Conservation (phyloP, 2,888 invertebrate species). For the Drosophila planitibia region DNA sequence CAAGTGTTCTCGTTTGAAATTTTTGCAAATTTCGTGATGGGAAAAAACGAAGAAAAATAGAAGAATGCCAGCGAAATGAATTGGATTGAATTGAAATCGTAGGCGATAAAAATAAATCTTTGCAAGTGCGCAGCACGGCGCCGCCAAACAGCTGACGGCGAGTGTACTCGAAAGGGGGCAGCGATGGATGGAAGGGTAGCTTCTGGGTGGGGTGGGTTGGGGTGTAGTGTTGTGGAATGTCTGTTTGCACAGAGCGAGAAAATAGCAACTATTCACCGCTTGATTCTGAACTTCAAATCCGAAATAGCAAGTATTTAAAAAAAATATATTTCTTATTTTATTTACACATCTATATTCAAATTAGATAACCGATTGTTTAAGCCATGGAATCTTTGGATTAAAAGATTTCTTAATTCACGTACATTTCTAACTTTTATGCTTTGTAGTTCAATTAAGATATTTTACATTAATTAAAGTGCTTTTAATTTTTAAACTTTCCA, state of each 20-base stretch:
- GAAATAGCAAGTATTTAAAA: neutral
- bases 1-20: conserved; percentile 21
- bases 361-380: neutral
- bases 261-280: neutral
- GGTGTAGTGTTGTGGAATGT: neutral
- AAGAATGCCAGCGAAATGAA: conserved; percentile 63
- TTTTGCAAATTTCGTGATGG: conserved; percentile 37
- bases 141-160: conserved; percentile 72
- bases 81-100: conserved; percentile 82
- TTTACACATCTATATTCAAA: neutral
- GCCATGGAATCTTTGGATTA: too few species aligned
- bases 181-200: neutral
- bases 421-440: neutral
- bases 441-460: neutral
- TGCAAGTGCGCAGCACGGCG: conserved; percentile 73
- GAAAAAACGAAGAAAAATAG: conserved; percentile 7
- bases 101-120: conserved; percentile 85
- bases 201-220: neutral
- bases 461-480: neutral
- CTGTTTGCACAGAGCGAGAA: neutral
- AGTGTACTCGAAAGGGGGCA: conserved; percentile 11
- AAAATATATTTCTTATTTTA: neutral
- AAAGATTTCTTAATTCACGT: neutral
- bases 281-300: neutral
- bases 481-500: neutral